A percentile compares a stretch with the other conserved stretches of the same genome.
These are phyloP conservation scores for Macrosiphum euphorbiae DNA, from an alignment of 2,888 invertebrate genomes.

Conservation along the genomic window DNA sequence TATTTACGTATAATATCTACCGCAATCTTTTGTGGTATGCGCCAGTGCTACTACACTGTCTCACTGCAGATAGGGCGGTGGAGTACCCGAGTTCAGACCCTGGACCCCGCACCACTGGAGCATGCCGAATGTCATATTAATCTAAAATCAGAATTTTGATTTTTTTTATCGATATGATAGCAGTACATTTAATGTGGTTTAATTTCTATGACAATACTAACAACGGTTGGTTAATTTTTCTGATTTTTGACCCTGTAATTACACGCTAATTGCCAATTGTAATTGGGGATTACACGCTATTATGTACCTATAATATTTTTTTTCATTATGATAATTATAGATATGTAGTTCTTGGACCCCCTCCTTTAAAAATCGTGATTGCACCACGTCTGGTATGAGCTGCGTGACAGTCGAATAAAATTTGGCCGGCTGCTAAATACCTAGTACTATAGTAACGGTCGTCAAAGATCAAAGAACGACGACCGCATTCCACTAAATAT, in stretches of 20 bases:
- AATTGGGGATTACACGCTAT: background rate
- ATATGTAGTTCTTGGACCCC: background rate
- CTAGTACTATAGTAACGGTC: no score
- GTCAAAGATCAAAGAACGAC: background rate
- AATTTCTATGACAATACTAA: background rate
- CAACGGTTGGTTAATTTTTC: background rate
- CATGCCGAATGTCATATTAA: background rate
- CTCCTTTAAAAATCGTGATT: background rate
- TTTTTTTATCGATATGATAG: background rate
- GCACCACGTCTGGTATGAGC: rapidly evolving
- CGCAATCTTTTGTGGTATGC: no score
- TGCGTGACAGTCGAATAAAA: background rate
- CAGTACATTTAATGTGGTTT: no score
- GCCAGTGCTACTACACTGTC: no score
- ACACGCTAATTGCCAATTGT: background rate
- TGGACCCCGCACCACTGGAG: no score
- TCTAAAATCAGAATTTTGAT: background rate
- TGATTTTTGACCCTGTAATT: background rate
- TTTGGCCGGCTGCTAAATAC: background rate
- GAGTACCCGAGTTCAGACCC: no score
- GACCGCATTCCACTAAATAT: background rate
- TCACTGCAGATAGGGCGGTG: no score
- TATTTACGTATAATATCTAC: no score
- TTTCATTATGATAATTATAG: background rate
- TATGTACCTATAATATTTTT: background rate